Percentiles rank a stretch among this genome's conserved stretches.
These are phyloP conservation scores for Agapostemon virescens DNA, from an alignment of 2,888 invertebrate genomes.

Conservation along the genomic window DNA sequence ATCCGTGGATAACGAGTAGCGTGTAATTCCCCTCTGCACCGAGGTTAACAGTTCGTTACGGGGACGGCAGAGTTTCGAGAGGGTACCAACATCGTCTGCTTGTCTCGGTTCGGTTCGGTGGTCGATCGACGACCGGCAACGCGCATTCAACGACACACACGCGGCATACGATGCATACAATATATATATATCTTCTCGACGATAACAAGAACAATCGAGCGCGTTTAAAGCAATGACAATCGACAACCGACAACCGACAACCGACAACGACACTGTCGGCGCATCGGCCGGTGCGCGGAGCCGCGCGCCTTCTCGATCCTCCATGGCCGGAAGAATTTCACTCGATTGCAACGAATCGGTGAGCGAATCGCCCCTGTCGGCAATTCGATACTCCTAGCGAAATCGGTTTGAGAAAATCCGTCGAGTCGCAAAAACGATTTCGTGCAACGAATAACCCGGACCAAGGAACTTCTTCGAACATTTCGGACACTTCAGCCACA, in stretches of 20 bases:
- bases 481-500: neutral
- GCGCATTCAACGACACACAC: conserved; percentile 34
- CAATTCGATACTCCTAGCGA: too few species aligned
- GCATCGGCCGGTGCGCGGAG: neutral
- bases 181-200: conserved; percentile 40
- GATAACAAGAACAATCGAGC: conserved; percentile 51
- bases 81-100: conserved; percentile 57
- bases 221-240: conserved; percentile 36
- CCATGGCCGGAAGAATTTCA: too few species aligned
- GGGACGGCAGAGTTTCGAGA: conserved; percentile 56
- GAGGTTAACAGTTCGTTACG: conserved; percentile 70
- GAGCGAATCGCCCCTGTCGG: too few species aligned
- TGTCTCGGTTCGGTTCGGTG: conserved; percentile 22
- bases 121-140: conserved; percentile 62
- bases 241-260: too few species aligned
- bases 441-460: too few species aligned
- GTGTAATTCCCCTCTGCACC: conserved; percentile 61
- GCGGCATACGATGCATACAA: neutral
- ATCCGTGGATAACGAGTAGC: conserved; percentile 57
- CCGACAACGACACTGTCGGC: conserved; percentile 37
- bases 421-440: too few species aligned
- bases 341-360: too few species aligned
- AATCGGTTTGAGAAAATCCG: too few species aligned
- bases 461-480: neutral
- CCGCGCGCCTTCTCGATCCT: neutral